A percentile compares a stretch with the other conserved stretches of the same genome.
phyloP scores from a whole-genome alignment of 2,888 invertebrate genomes.

The Ecliptopera silaceata region DNA sequence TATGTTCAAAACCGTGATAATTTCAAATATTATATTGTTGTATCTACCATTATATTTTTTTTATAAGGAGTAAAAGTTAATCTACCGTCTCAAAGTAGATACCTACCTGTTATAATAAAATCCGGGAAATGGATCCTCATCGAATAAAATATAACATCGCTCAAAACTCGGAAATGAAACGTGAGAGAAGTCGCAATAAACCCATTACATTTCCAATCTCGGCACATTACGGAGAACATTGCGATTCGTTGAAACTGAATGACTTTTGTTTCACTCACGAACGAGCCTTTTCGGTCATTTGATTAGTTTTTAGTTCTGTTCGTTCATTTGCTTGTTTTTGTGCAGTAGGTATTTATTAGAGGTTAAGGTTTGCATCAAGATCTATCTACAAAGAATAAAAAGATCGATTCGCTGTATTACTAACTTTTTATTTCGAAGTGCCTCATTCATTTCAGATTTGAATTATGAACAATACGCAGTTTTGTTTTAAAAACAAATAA shows the following conservation, averaged over 20 bases:
- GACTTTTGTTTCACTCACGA: conserved; percentile 16
- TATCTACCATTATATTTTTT: not conserved
- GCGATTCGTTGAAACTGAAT: conserved; percentile 3
- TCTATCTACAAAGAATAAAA: no score
- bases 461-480: no score
- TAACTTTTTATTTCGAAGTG: no score
- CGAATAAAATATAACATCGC: conserved; percentile 19
- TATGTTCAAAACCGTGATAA: no score
- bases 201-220: conserved; percentile 30
- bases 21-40: no score
- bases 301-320: conserved; percentile 16
- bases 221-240: conserved; percentile 19
- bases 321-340: not conserved
- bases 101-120: conserved; percentile 5
- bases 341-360: not conserved
- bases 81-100: not conserved
- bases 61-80: not conserved
- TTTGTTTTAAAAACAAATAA: no score
- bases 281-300: conserved; percentile 16
- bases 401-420: no score
- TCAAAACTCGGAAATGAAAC: conserved; percentile 26
- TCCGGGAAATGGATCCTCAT: conserved; percentile 3
- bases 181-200: conserved; percentile 27
- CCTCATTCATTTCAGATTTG: no score
- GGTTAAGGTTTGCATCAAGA: no score